phyloP scores from a whole-genome alignment of 1,140 invertebrate genomes.

The Cotesia typhae region DNA sequence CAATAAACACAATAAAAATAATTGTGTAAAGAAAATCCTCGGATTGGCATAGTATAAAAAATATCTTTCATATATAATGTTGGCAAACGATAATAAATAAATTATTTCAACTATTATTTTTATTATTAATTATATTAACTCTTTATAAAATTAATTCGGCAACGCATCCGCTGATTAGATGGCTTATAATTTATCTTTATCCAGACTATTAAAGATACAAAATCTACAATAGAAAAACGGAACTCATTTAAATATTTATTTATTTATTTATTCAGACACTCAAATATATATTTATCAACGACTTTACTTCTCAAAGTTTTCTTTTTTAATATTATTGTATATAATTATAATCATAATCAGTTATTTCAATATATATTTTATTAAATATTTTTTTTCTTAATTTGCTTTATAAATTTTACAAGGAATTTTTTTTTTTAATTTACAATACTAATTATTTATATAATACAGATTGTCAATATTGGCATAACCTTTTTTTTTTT shows the following conservation, averaged over 20 bases:
- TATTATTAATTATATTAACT: background rate
- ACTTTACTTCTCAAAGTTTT: conserved; percentile 44
- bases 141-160: conserved; percentile 8
- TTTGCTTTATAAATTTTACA: background rate
- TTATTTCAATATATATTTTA: conserved; percentile 42
- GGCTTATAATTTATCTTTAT: conserved; percentile 55
- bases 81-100: no score
- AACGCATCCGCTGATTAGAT: conserved; percentile 1
- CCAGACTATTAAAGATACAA: conserved; percentile 64
- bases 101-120: no score
- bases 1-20: no score
- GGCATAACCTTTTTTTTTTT: conserved; percentile 40
- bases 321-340: conserved; percentile 30
- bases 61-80: no score
- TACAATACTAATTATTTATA: conserved; percentile 37
- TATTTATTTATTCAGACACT: conserved; percentile 52
- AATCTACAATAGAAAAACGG: conserved; percentile 66
- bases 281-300: conserved; percentile 52
- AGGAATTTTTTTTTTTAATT: background rate
- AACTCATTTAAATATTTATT: conserved; percentile 56
- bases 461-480: conserved; percentile 61
- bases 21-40: no score
- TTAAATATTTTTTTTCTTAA: conserved; percentile 3
- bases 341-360: conserved; percentile 40
- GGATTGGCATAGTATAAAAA: no score